These are phyloP conservation scores for Cephus nigrinus DNA, from an alignment of 2,888 invertebrate species.

Conservation along the genomic window DNA sequence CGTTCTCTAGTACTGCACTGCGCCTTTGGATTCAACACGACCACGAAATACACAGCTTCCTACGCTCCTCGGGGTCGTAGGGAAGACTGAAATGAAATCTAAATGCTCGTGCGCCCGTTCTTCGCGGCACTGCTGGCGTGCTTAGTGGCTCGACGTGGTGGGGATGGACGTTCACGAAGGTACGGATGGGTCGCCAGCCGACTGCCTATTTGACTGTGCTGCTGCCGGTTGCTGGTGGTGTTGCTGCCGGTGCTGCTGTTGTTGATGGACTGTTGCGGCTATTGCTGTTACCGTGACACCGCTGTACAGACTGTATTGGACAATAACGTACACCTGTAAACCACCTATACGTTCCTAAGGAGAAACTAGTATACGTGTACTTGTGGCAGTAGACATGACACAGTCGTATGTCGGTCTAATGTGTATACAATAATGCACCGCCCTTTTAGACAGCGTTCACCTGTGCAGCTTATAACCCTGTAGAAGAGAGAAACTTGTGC, in stretches of 20 bases:
- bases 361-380: not conserved
- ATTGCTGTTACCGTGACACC: not conserved
- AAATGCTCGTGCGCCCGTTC: slow-evolving; percentile 53
- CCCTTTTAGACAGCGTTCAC: slow-evolving; percentile 30
- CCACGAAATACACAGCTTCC: not conserved
- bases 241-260: not conserved
- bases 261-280: not conserved
- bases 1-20: not conserved
- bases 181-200: slow-evolving; percentile 44
- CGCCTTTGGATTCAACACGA: not conserved
- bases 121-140: slow-evolving; percentile 27
- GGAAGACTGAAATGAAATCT: slow-evolving; percentile 50
- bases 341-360: not conserved
- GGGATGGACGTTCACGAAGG: slow-evolving; percentile 27
- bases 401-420: slow-evolving; percentile 29
- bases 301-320: not conserved
- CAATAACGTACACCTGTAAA: not conserved
- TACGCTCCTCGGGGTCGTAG: slow-evolving; percentile 38
- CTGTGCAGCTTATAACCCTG: slow-evolving; percentile 8
- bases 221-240: not conserved
- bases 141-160: slow-evolving; percentile 35
- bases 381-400: not conserved
- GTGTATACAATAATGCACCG: slow-evolving; percentile 33
- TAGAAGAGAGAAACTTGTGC: not conserved
- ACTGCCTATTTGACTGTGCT: slow-evolving; percentile 31